These are phyloP conservation scores for Ophiothrix spiculata DNA, from an alignment of 35 echinoderm and acorn worm genomes.

Conservation along the genomic window DNA sequence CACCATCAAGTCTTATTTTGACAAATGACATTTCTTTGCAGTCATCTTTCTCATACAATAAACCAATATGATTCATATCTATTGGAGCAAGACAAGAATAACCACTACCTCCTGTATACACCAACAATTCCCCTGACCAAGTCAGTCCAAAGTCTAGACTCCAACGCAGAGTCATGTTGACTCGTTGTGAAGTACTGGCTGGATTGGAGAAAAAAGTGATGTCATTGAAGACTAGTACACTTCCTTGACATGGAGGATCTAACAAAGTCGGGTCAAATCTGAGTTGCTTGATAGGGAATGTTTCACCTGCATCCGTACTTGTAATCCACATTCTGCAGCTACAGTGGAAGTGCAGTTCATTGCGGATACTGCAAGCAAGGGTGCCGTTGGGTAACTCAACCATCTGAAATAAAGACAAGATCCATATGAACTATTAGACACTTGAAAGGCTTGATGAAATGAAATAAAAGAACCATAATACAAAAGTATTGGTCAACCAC, in stretches of 20 bases:
- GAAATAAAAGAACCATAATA: no score
- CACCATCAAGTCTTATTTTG: conserved; percentile 42
- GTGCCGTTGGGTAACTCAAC: no score
- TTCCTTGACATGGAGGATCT: conserved; percentile 57
- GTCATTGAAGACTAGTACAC: conserved; percentile 34
- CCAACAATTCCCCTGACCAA: conserved; percentile 43
- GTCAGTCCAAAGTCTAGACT: conserved; percentile 58
- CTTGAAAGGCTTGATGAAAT: no score
- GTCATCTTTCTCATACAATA: conserved; percentile 64
- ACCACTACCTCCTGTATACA: conserved; percentile 56
- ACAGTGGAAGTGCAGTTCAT: no score
- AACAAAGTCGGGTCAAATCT: conserved; percentile 42
- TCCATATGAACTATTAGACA: no score
- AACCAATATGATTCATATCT: conserved; percentile 67
- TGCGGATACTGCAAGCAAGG: no score
- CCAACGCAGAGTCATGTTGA: conserved; percentile 80
- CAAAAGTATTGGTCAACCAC: no score
- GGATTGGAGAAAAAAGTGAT: conserved; percentile 67
- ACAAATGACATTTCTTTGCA: conserved; percentile 58
- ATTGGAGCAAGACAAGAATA: conserved; percentile 69
- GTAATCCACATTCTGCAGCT: no score
- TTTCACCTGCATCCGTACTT: no score
- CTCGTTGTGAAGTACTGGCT: conserved; percentile 17
- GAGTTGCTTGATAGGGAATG: conserved; percentile 50
- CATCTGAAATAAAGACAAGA: no score